Conservation (phyloP, 1,140 invertebrate genomes). For the Diuraphis noxia region DNA sequence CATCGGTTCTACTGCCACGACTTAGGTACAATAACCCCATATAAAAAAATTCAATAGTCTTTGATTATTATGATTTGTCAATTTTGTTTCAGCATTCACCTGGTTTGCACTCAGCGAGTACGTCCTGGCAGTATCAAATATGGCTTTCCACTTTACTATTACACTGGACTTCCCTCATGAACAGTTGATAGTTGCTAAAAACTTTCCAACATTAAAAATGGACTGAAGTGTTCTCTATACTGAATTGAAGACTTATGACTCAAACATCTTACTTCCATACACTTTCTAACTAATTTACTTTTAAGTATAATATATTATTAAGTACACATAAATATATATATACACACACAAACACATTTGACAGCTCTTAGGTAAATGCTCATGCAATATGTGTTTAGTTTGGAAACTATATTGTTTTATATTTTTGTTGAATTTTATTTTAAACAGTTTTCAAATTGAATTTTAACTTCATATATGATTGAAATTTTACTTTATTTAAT, state of each 20-base stretch:
- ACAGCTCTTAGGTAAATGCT: background rate
- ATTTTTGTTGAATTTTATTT: background rate
- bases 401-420: conserved; percentile 22
- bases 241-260: conserved; percentile 8
- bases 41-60: background rate
- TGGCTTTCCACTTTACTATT: conserved; percentile 87
- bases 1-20: conserved; percentile 85
- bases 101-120: conserved; percentile 93
- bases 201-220: conserved; percentile 57
- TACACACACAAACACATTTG: too few relatives aligned
- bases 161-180: conserved; percentile 83
- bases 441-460: background rate
- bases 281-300: background rate
- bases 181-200: conserved; percentile 73
- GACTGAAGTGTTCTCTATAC: background rate
- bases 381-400: background rate
- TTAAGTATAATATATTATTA: background rate
- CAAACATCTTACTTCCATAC: conserved; percentile 26
- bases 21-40: conserved; percentile 68
- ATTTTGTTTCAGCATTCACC: conserved; percentile 75
- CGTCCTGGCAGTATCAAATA: conserved; percentile 84
- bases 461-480: background rate
- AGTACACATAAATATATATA: background rate
- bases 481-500: background rate
- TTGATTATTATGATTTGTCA: background rate